Evolutionary conservation across 2,113 vertebrate species (phyloP), one percentile per base, ranked within the genome.

Genomic region (Maccullochella peelii): DNA sequence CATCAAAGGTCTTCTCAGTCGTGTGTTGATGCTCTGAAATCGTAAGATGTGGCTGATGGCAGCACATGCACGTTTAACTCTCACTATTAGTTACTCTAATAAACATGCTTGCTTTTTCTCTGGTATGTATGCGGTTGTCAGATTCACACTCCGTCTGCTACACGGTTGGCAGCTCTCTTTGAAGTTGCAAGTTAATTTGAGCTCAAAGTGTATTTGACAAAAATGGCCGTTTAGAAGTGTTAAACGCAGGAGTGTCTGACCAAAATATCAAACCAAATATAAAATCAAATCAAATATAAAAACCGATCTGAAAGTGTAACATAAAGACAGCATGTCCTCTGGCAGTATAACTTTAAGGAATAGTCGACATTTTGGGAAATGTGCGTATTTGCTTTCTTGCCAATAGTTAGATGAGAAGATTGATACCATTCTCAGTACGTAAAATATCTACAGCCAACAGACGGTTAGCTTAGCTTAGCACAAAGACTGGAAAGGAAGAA

Each of bases 31-130:
- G 82, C 84, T 83, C n/a, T 80, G 69, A 74, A 73, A 30, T 18
- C 30, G 67, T 93, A 81, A 90, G 89, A 94, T 94, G 92, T 93
- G 92, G 92, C 84, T 40, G 55, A 83, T 62, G 70, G 77, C 74
- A 21, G 85, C 87, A 70, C 66, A 66, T 81, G 85, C 72, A 65
- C 9, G 16, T 80, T 77, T 72, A 85, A 93, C 90, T 94, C 88
- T 93, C 90, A 92, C 92, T 94, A 50, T 91, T 89, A 78, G 77
- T 73, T 55, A 44, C 42, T 20, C 85, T 77, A 73, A 89, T 91
- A 90, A 91, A 91, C 77, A 91, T 67, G 79, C 76, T 62, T 80
- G 33, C 71, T 73, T 86, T 84, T 82, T 83, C 76, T 79, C 84
- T 92, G 85, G 87, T 83, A 89, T 91, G 86, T 79, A 10, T 87